Conservation (phyloP, 2,888 invertebrate species). For the Hyposoter dolosus region DNA sequence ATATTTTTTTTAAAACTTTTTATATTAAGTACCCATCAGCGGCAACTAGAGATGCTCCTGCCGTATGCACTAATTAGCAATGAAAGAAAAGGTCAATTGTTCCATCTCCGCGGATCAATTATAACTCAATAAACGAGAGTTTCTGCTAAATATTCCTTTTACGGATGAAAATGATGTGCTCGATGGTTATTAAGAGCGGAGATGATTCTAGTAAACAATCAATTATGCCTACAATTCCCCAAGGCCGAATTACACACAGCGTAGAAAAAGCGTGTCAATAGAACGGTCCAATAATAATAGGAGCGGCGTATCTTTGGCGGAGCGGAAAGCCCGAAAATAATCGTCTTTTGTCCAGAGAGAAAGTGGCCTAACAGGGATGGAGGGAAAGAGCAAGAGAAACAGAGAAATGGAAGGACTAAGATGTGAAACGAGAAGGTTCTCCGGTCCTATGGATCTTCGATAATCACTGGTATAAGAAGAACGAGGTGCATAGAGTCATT, state of each 20-base stretch:
- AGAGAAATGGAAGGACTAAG: conserved; percentile 22
- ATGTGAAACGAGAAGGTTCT: conserved; percentile 38
- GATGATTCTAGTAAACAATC: conserved; percentile 29
- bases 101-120: neutral
- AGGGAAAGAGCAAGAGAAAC: conserved; percentile 10
- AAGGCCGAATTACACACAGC: conserved; percentile 29
- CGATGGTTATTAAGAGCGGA: neutral
- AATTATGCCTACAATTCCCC: conserved; percentile 26
- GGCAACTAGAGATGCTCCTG: too few relatives aligned
- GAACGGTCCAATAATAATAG: conserved; percentile 47
- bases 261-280: conserved; percentile 25
- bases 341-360: conserved; percentile 46
- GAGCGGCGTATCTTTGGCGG: conserved; percentile 40
- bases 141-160: neutral
- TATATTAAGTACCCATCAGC: too few relatives aligned
- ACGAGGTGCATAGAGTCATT: conserved; percentile 81
- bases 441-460: conserved; percentile 64
- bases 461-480: conserved; percentile 74
- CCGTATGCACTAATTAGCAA: neutral
- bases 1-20: too few relatives aligned
- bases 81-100: neutral
- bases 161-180: conserved; percentile 16
- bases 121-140: neutral
- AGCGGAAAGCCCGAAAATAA: conserved; percentile 48
- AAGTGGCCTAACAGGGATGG: conserved; percentile 45